Evolutionary conservation across 2,888 invertebrate species (phyloP).

Genomic region (Leptinotarsa haldemani): DNA sequence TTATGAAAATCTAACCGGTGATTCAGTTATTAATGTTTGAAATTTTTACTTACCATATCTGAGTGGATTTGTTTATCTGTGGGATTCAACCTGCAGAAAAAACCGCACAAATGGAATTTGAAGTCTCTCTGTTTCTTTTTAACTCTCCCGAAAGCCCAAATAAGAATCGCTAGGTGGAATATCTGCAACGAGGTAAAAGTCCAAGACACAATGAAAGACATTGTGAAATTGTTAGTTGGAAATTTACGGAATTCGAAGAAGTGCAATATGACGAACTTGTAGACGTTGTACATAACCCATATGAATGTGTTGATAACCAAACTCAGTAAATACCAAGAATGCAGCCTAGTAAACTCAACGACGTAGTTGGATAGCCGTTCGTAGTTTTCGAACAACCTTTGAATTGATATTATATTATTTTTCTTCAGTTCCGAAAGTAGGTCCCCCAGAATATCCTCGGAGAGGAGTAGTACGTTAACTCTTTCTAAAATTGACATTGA

Average conservation of each 20-base stretch:
- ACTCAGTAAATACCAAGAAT: conserved; percentile 36
- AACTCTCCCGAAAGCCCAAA: conserved; percentile 26
- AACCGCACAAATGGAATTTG: conserved; percentile 15
- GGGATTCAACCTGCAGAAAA: neutral
- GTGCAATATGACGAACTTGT: conserved; percentile 38
- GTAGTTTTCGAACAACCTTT: conserved; percentile 4
- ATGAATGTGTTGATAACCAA: conserved; percentile 38
- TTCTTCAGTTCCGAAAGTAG: conserved; percentile 24
- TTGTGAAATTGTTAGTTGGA: conserved; percentile 37
- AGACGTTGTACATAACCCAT: conserved; percentile 43
- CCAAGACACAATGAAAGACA: conserved; percentile 33
- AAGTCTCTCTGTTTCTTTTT: conserved; percentile 27
- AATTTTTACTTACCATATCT: conserved; percentile 20
- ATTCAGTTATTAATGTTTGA: too few relatives aligned
- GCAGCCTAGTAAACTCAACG: conserved; percentile 26
- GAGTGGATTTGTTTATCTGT: conserved; percentile 10
- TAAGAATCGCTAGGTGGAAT: conserved; percentile 35
- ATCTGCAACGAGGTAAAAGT: conserved; percentile 37
- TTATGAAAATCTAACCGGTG: too few relatives aligned
- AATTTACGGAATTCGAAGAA: conserved; percentile 34
- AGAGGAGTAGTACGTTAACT: conserved; percentile 30
- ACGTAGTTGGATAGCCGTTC: conserved; percentile 17
- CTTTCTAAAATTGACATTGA: conserved; percentile 34
- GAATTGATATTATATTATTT: conserved; percentile 1
- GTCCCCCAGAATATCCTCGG: conserved; percentile 15